Evolutionary conservation across 2,113 vertebrate species (phyloP).

Genomic region (Eulemur rufifrons): DNA sequence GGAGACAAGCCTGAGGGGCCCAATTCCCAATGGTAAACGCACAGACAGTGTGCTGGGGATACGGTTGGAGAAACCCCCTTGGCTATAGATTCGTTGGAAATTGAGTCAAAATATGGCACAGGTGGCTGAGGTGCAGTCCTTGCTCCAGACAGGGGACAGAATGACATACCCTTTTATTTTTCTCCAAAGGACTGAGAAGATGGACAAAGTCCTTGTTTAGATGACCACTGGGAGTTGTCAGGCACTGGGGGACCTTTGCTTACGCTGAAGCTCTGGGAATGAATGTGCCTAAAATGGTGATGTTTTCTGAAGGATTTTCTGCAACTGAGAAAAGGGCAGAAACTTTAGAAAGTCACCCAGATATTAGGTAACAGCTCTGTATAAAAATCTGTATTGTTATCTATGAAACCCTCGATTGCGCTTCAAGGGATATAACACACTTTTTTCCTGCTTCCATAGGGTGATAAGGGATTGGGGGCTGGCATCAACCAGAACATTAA

Average conservation of each 20-base stretch:
- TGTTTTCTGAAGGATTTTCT: slow-evolving; percentile 37
- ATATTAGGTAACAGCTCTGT: background rate
- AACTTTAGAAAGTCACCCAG: background rate
- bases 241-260: background rate
- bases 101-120: background rate
- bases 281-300: background rate
- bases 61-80: background rate
- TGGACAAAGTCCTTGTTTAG: background rate
- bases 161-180: background rate
- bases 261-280: background rate
- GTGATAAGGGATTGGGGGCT: background rate
- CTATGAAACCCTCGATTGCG: slow-evolving; percentile 19
- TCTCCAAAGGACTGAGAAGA: background rate
- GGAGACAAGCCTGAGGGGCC: background rate
- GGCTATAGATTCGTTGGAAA: background rate
- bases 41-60: background rate
- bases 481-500: background rate
- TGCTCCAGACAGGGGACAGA: background rate
- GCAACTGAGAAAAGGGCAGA: background rate
- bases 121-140: background rate
- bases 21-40: background rate
- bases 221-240: background rate
- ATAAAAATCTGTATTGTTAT: background rate
- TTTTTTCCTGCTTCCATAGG: background rate
- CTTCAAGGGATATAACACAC: background rate